These are phyloP conservation scores for Drosophila oshimai DNA, from an alignment of 1,140 invertebrate genomes.

Conservation along the genomic window DNA sequence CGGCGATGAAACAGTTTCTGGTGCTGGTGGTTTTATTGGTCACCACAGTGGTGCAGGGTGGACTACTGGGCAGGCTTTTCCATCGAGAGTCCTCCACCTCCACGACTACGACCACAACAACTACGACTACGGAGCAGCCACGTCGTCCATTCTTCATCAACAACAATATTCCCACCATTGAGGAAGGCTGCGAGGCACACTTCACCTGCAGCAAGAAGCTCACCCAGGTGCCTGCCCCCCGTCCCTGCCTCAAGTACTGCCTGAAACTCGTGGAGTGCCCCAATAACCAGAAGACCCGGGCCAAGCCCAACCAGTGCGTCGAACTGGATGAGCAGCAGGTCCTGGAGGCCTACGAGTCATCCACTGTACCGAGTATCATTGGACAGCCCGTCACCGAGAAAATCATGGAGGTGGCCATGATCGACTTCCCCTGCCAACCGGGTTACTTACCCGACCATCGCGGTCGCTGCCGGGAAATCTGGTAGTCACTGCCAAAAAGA, in stretches of 20 bases:
- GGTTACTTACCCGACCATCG: conserved; percentile 73
- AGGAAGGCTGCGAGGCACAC: conserved; percentile 32
- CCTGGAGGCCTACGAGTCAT: conserved; percentile 14
- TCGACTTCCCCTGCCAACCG: conserved; percentile 78
- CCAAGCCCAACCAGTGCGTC: conserved; percentile 52
- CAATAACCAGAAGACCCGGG: conserved; percentile 33
- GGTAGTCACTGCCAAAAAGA: no score
- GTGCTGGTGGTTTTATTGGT: conserved; percentile 3
- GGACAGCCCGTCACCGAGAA: conserved; percentile 19
- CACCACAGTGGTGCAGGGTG: not conserved
- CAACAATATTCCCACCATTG: conserved; percentile 59
- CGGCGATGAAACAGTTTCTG: conserved; percentile 49
- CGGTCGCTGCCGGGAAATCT: conserved; percentile 75
- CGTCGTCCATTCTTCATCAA: conserved; percentile 37
- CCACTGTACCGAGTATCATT: not conserved
- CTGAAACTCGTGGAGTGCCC: conserved; percentile 64
- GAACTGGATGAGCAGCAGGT: conserved; percentile 60
- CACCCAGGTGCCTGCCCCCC: conserved; percentile 28
- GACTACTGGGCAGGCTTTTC: conserved; percentile 33
- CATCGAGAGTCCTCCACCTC: conserved; percentile 8
- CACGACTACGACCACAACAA: conserved; percentile 29
- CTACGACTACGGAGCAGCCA: conserved; percentile 19
- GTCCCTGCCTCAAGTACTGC: conserved; percentile 72
- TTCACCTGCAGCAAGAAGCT: conserved; percentile 67
- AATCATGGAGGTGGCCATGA: conserved; percentile 72